Evolutionary conservation across 2,888 invertebrate genomes (phyloP).

Genomic region (Zhuqinia jingwanae): DNA sequence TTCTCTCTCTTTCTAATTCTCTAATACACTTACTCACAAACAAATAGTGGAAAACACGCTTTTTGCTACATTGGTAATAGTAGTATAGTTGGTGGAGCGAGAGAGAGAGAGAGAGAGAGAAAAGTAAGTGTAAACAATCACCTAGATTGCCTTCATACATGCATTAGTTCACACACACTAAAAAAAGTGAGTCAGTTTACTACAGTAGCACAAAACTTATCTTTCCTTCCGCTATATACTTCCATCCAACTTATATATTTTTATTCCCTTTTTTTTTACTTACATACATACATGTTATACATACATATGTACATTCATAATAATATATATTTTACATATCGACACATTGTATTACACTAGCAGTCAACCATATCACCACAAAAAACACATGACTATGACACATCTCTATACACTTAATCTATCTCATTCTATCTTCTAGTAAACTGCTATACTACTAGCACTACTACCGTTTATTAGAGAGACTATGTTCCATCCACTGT

Average conservation of each 20-base stretch:
- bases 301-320: too few relatives aligned
- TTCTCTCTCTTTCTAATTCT: background rate
- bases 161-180: slow-evolving; percentile 28
- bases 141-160: slow-evolving; percentile 21
- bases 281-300: too few relatives aligned
- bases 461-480: too few relatives aligned
- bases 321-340: too few relatives aligned
- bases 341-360: background rate
- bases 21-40: too few relatives aligned
- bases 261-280: too few relatives aligned
- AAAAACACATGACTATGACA: background rate
- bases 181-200: background rate
- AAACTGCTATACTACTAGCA: background rate
- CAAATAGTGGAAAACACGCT: too few relatives aligned
- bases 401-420: background rate
- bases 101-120: background rate
- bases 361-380: background rate
- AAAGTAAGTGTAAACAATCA: slow-evolving; percentile 44
- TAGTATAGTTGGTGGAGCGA: too few relatives aligned
- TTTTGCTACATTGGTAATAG: too few relatives aligned
- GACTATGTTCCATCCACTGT: background rate
- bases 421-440: background rate
- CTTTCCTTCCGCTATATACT: too few relatives aligned
- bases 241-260: too few relatives aligned
- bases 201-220: too few relatives aligned